Evolutionary conservation across 2,113 vertebrate species (phyloP), one percentile per base, ranked within the genome.

Genomic region (Channa argus): DNA sequence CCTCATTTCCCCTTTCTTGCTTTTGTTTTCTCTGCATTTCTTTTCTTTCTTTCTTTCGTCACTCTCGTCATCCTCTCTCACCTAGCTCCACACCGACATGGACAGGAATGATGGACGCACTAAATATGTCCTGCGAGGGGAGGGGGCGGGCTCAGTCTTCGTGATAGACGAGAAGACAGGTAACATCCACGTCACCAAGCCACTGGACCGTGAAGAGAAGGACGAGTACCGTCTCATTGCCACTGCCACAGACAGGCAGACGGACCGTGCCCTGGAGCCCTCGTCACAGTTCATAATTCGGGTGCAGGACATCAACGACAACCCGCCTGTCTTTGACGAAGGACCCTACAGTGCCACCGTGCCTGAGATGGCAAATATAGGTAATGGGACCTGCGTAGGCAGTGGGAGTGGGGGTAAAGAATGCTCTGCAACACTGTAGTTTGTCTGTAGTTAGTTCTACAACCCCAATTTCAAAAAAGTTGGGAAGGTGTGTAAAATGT

Each of bases 221-320:
- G 95, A 96, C 33, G 95, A 97, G 69, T 97, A 97, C 24, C 93
- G 95, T 38, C 92, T 97, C 11, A 89, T 96, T 34, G 96, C 96
- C 78, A 96, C 96, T 45, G 96, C 96, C 0, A 95, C 96, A 62
- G 96, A 97, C 90, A 94, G 94, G 70, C 94, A 95, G 76, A 96
- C 96, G 0, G 95, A 96, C 79, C 95, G 95, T 8, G 94, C 96
- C 79, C 91, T 97, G 85, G 96, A 97, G 88, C 96, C 96, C 5
- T 96, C 96, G 0, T 97, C 96, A 4, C 95, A 96, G 88, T 97
- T 97, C 86, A 94, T 97, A 88, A 97, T 97, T 89, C 95, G 96
- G 72, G 96, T 97, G 81, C 96, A 97, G 81, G 96, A 97, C 93
- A 96, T 97, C 93, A 97, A 97, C 39, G 96, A 97, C 94, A 97